Conservation (phyloP, 2,113 vertebrate species). For the Sciurus niger region DNA sequence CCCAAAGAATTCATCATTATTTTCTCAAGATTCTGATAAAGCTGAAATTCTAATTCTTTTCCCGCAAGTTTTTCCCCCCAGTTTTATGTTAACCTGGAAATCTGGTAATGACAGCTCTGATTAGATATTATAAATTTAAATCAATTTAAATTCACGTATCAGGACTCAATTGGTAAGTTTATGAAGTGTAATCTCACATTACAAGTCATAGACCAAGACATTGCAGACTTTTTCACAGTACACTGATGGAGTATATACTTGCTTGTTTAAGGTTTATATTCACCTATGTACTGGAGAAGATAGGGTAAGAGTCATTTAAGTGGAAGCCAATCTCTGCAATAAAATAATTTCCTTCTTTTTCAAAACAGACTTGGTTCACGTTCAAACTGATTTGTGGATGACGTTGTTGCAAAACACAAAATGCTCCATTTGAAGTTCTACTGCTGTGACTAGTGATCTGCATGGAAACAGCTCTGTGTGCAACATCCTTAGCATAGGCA, state of each 20-base stretch:
- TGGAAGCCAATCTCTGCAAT: not conserved
- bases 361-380: not conserved
- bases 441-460: not conserved
- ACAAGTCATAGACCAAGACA: not conserved
- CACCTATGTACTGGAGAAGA: not conserved
- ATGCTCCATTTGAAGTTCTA: not conserved
- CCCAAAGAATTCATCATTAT: not conserved
- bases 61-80: not conserved
- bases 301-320: not conserved
- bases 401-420: not conserved
- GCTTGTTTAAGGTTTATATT: not conserved
- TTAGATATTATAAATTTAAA: not conserved
- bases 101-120: not conserved
- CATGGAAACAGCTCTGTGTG: not conserved
- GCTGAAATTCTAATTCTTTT: not conserved
- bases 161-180: not conserved
- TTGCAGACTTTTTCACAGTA: not conserved
- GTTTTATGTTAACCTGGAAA: not conserved
- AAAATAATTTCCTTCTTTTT: not conserved
- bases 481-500: not conserved
- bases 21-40: not conserved
- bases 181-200: not conserved
- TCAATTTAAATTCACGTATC: not conserved
- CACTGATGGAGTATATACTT: rapidly evolving
- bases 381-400: not conserved